Conservation (phyloP, 2,888 invertebrate genomes). For the Trichogramma evanescens region DNA sequence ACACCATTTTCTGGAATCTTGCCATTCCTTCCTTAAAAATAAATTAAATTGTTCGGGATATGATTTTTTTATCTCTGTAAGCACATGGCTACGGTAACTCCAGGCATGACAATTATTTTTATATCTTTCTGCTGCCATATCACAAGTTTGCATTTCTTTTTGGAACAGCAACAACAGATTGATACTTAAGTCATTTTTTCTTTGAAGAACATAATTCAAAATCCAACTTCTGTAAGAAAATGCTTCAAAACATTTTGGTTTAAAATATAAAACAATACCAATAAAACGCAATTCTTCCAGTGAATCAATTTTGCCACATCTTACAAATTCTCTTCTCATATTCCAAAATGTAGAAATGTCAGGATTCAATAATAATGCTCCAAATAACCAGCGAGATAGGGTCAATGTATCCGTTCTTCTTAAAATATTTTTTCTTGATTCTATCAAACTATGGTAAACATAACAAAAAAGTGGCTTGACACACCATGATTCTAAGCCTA, state of each 20-base stretch:
- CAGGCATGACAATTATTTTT: conserved; percentile 89
- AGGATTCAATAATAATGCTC: conserved; percentile 74
- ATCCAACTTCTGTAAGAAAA: conserved; percentile 81
- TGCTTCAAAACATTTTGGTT: conserved; percentile 83
- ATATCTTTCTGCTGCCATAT: conserved; percentile 65
- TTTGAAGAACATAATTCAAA: conserved; percentile 53
- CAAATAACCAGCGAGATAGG: conserved; percentile 55
- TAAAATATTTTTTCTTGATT: conserved; percentile 52
- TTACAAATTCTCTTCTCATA: conserved; percentile 70
- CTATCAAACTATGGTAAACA: conserved; percentile 62
- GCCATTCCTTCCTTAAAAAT: conserved; percentile 55
- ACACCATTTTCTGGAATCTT: conserved; percentile 61
- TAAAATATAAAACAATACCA: conserved; percentile 71
- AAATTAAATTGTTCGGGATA: conserved; percentile 39
- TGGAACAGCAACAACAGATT: conserved; percentile 48
- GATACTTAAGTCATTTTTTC: conserved; percentile 44
- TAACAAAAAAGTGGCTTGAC: conserved; percentile 79
- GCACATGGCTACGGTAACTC: conserved; percentile 79
- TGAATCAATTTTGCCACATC: conserved; percentile 57
- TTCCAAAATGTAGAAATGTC: conserved; percentile 85
- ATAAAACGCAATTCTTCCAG: conserved; percentile 68
- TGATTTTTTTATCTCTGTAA: conserved; percentile 49
- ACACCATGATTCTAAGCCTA: conserved; percentile 90
- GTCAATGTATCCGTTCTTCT: conserved; percentile 46
- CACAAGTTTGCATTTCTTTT: conserved; percentile 59